Conservation (phyloP, 2,888 invertebrate genomes). For the Zeuzera pyrina region DNA sequence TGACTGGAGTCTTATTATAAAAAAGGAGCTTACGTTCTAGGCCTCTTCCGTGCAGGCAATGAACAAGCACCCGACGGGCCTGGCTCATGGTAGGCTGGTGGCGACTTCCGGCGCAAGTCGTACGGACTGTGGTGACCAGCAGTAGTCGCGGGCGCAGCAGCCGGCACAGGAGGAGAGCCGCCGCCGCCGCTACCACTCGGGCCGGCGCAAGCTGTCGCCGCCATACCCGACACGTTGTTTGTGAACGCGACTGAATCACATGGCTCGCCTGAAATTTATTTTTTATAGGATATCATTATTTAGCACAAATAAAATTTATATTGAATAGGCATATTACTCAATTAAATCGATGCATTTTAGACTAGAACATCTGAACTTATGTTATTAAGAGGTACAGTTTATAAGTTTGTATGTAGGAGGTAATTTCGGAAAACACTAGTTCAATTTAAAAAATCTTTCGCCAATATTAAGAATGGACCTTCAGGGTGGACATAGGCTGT, state of each 20-base stretch:
- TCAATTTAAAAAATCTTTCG: too few species aligned
- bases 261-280: slow-evolving; percentile 76
- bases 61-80: slow-evolving; percentile 76
- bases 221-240: slow-evolving; percentile 74
- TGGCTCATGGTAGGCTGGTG: slow-evolving; percentile 80
- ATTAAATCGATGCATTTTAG: too few species aligned
- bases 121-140: slow-evolving; percentile 89
- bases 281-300: background rate
- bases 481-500: too few species aligned
- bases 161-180: slow-evolving; percentile 67
- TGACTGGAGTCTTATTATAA: too few species aligned
- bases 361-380: too few species aligned
- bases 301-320: too few species aligned
- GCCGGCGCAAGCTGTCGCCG: slow-evolving; percentile 62
- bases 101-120: slow-evolving; percentile 90
- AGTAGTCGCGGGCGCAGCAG: slow-evolving; percentile 79
- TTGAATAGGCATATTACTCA: too few species aligned
- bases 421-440: too few species aligned
- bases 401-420: too few species aligned
- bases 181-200: slow-evolving; percentile 69
- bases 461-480: too few species aligned
- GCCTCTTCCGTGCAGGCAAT: slow-evolving; percentile 89
- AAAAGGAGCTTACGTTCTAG: slow-evolving; percentile 73
- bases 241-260: slow-evolving; percentile 85
- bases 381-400: too few species aligned